phyloP scores from a whole-genome alignment of 2,113 vertebrate species.

The Entomyzon cyanotis region DNA sequence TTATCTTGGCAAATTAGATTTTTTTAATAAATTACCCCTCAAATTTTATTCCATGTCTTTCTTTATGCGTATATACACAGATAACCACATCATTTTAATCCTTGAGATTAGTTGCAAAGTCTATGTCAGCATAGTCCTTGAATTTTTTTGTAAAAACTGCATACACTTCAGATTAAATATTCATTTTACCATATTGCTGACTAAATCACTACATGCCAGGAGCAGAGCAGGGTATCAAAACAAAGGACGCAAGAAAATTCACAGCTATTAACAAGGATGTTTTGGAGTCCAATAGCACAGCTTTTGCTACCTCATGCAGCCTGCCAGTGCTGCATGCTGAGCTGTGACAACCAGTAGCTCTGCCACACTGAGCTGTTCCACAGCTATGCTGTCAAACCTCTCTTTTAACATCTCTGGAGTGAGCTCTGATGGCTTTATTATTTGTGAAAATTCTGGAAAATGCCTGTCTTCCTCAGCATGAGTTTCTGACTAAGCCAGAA shows the following conservation, averaged over 20 bases:
- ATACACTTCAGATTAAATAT: background rate
- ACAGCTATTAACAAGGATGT: background rate
- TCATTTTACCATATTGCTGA: background rate
- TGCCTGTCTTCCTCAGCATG: background rate
- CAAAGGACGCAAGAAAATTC: background rate
- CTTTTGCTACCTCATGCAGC: background rate
- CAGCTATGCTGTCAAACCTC: background rate
- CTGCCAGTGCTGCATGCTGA: background rate
- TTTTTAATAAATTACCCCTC: background rate
- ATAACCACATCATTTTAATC: background rate
- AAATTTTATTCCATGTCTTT: background rate
- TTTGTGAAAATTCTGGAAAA: conserved; percentile 43
- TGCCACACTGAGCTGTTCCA: background rate
- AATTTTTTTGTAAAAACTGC: background rate
- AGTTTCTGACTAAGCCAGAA: conserved; percentile 22
- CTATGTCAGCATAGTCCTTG: background rate
- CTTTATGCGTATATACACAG: background rate
- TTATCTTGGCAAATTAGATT: background rate
- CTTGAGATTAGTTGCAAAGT: background rate
- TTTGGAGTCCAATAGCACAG: background rate
- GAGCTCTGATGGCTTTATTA: background rate
- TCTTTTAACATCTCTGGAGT: background rate
- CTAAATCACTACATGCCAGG: background rate
- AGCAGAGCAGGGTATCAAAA: background rate
- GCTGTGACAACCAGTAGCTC: background rate